Evolutionary conservation across 2,888 invertebrate species (phyloP), one percentile per base, ranked within the genome.

Genomic region (Eledona agricola): DNA sequence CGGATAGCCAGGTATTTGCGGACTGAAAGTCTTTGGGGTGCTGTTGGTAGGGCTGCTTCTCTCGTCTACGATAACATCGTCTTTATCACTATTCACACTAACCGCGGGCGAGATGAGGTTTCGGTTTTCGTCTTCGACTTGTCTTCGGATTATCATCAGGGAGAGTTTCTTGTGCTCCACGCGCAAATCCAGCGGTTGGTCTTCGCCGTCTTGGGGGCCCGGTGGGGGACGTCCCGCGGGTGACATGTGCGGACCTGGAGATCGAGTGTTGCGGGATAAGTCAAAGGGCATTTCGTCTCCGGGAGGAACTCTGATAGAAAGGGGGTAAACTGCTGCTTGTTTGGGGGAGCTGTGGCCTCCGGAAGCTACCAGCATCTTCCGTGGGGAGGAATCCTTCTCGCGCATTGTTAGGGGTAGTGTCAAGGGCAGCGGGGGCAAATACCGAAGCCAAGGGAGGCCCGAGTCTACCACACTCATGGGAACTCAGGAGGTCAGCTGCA

Each of bases 371-470:
- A 87, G 81, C 87, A 91, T 90, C 82, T 92, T 92, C 79, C 91
- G 85, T 76, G 92, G 93, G 75, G 90, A 90, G 77, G 91, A 89
- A 83, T 93, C 91, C 81, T 93, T 93, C 82, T 93, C 93, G 82
- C 93, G 85, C 88, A 89, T 88, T 76, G 82, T 88, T 82, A 83
- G 80, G 4, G 72, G 71, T 58, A 71, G 74, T 69, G 77, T 74
- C 67, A 77, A 72, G 70, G 78, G 77, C 75, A 79, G 76, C 71
- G 77, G 72, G 69, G 78, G 75, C 71, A 78, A 65, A 68, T 73
- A 71, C 74, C 76, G 75, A 72, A 78, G 73, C 78, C 78, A 79
- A 67, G 78, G 74, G 63, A 76, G 82, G 79, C 82, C 82, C 77
- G 84, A 81, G 79, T 85, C 85, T 81, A 85, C 85, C 82, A 84